Base-by-base conservation (phyloP, 1,140 invertebrate species). In the Mizuhopecten yessoensis region DNA sequence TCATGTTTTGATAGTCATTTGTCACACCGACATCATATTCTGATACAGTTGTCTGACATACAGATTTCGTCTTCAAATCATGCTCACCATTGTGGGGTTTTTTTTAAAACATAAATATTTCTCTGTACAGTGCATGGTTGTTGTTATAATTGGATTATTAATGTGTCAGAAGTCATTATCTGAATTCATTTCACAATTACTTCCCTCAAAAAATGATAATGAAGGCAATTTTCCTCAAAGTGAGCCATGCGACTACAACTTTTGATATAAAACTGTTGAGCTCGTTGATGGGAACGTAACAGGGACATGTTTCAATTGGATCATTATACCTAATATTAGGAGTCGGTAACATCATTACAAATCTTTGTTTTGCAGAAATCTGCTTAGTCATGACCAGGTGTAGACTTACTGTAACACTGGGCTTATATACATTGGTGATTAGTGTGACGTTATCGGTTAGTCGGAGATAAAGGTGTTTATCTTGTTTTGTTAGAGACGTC, bases 341-440 rank as follows among this genome's bases (percentile, higher is more conserved):
- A 75, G 57, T 29, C 29, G 11, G 57, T 29, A 75, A n/a, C 57
- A n/a, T 75, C 57, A 75, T 75, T 75, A 75, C 23, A n/a, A 3
- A n/a, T 75, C 57, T 29, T 75, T 75, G 57, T 75, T 75, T 75
- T 29, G 57, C 17, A 75, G 57, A 75, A 75, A 75, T 75, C 9
- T 75, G 57, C 57, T 75, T 75, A 23, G 57, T 75, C 57, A 75
- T 75, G 23, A 13, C 57, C 57, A 75, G 23, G 57, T 75, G n/a
- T 75, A 75, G 23, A 1, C 9, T 75, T 29, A 75, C 17, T 29
- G 57, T 75, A 75, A 75, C 57, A 29, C 57, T 29, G n/a, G 45
- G 36, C 36, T 5, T 9, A 7, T 75, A 9, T 75, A 13, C 13
- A 13, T 9, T 75, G 29, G 11, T 75, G 57, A 75, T 29, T 75